Conservation (phyloP, 2,797 vertebrate species). For the Tiaroga cobitis region DNA sequence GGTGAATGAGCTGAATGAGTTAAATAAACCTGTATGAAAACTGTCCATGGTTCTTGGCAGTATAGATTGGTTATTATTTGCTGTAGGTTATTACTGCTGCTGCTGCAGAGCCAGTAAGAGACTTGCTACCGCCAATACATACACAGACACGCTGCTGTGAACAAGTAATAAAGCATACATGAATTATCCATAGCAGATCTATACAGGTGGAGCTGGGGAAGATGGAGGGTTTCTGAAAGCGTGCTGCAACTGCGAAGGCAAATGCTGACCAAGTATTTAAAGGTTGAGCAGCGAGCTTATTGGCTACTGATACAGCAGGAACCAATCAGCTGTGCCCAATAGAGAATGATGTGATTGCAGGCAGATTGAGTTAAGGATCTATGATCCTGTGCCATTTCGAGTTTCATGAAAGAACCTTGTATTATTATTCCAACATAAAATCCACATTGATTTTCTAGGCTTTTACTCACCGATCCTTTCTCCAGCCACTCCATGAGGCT, state of each 20-base stretch:
- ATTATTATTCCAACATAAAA: not conserved
- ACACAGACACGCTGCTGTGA: too few species aligned
- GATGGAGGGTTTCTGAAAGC: not conserved
- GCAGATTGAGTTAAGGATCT: not conserved
- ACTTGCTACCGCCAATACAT: too few species aligned
- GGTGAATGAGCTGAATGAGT: not conserved
- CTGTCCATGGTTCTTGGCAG: too few species aligned
- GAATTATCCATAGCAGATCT: not conserved
- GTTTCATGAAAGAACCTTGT: not conserved
- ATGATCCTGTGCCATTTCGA: not conserved
- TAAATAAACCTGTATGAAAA: not conserved
- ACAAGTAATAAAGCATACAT: not conserved
- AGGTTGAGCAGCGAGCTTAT: not conserved
- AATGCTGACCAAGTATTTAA: not conserved
- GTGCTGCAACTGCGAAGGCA: not conserved
- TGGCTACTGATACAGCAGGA: not conserved
- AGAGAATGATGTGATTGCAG: not conserved
- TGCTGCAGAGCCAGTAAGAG: too few species aligned
- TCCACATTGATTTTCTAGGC: not conserved
- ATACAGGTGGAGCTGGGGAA: not conserved
- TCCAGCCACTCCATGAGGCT: slow-evolving; percentile 87
- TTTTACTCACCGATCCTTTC: slow-evolving; percentile 75
- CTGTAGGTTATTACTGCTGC: too few species aligned
- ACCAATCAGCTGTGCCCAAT: too few species aligned
- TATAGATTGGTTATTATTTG: too few species aligned